Conservation (phyloP, 2,797 vertebrate species). For the Etheostoma nigrum region DNA sequence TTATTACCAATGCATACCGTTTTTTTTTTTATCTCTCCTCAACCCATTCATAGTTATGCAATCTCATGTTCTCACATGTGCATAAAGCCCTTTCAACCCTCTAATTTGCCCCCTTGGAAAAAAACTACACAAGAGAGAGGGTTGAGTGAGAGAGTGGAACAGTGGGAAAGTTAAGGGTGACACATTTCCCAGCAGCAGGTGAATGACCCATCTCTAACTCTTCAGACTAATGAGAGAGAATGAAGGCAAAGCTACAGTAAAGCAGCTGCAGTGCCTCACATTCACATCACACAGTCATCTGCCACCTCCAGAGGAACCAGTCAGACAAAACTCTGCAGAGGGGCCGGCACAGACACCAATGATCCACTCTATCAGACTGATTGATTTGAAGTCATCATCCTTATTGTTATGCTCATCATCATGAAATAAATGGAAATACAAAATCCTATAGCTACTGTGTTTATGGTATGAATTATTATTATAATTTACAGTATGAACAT, state of each 20-base stretch:
- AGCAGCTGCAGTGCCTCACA: constrained; percentile 10
- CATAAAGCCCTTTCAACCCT: background rate
- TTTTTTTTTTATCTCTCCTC: too few species aligned
- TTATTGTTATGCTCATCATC: background rate
- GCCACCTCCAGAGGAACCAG: background rate
- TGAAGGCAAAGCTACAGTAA: constrained; percentile 37
- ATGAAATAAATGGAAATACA: background rate
- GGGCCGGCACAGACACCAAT: background rate
- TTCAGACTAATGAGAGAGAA: constrained; percentile 69
- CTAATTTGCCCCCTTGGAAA: constrained; percentile 11
- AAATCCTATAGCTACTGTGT: background rate
- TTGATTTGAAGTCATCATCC: background rate
- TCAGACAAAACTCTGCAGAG: background rate
- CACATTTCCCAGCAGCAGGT: constrained; percentile 50
- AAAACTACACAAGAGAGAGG: constrained; percentile 12
- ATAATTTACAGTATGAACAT: background rate
- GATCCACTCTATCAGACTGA: constrained; percentile 1
- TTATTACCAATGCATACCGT: too few species aligned
- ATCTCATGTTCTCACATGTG: constrained; percentile 22
- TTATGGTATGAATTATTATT: background rate
- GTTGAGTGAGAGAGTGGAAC: background rate
- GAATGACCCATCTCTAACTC: constrained; percentile 36
- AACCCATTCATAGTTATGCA: too few species aligned
- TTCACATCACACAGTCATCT: constrained; percentile 11
- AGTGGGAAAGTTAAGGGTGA: constrained; percentile 22